Evolutionary conservation across 92 coral and sea anemone species (phyloP).

Genomic region (Pocillopora meandrina): DNA sequence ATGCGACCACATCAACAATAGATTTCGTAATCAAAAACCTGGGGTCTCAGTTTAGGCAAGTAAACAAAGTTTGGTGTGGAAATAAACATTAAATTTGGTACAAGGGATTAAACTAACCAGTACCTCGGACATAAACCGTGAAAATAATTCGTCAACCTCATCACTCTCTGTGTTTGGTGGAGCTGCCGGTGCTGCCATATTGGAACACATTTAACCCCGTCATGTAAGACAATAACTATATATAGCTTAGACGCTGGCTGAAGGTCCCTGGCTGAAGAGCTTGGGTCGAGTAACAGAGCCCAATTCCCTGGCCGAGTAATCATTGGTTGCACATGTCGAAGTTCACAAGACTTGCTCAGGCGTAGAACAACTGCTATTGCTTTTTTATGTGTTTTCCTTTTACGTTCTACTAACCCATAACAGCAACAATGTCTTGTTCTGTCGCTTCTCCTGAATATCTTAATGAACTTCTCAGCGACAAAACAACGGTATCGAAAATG

Average conservation of each 20-base stretch:
- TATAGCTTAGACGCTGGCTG: slow-evolving; percentile 9
- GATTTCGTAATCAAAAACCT: too few species aligned
- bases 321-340: slow-evolving; percentile 66
- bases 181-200: slow-evolving; percentile 79
- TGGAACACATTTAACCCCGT: slow-evolving; percentile 17
- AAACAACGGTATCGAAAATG: slow-evolving; percentile 99
- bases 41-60: neutral
- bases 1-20: too few species aligned
- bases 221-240: neutral
- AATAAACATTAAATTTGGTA: neutral
- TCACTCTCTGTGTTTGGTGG: slow-evolving; percentile 36
- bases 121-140: slow-evolving; percentile 89
- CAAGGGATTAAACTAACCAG: neutral
- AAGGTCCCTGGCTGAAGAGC: neutral
- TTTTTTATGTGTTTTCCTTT: slow-evolving; percentile 84
- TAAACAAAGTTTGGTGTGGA: too few species aligned
- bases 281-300: neutral
- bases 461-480: slow-evolving; percentile 98
- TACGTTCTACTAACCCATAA: slow-evolving; percentile 94
- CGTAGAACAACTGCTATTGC: slow-evolving; percentile 45
- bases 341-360: slow-evolving; percentile 47
- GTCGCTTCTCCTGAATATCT: slow-evolving; percentile 93
- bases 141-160: slow-evolving; percentile 64
- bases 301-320: slow-evolving; percentile 32
- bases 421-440: slow-evolving; percentile 86